Conservation (phyloP, 2,113 vertebrate genomes). For the Irena cyanogastra region DNA sequence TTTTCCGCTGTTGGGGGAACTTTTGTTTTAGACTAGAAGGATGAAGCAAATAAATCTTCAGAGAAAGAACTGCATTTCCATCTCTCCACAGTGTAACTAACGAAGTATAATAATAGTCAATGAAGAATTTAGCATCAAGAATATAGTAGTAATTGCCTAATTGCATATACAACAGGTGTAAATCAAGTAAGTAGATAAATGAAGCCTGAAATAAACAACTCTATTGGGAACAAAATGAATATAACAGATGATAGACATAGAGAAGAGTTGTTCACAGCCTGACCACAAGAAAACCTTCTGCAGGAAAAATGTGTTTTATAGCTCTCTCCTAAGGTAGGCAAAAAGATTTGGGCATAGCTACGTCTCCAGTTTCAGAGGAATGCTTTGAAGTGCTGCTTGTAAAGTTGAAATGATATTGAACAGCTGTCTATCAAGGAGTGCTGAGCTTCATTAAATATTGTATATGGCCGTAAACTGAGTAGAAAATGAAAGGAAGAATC, state of each 20-base stretch:
- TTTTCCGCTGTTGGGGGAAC: background rate
- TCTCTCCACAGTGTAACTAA: background rate
- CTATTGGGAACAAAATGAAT: background rate
- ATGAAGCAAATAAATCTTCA: background rate
- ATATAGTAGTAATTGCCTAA: background rate
- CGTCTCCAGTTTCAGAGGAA: background rate
- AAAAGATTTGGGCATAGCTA: background rate
- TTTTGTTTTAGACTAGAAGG: background rate
- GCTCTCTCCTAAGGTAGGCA: background rate
- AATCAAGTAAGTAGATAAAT: background rate
- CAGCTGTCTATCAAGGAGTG: background rate
- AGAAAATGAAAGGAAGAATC: background rate
- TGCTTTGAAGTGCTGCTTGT: background rate
- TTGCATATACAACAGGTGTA: background rate
- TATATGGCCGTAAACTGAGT: background rate
- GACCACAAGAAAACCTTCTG: background rate
- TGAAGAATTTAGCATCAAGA: background rate
- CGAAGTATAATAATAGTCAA: background rate
- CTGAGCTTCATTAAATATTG: background rate
- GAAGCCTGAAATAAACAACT: background rate
- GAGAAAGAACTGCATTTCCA: background rate
- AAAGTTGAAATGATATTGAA: background rate
- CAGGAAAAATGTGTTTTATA: background rate
- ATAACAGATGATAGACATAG: background rate
- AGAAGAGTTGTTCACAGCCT: background rate